Conservation (phyloP, 2,113 vertebrate genomes). For the Limanda limanda region DNA sequence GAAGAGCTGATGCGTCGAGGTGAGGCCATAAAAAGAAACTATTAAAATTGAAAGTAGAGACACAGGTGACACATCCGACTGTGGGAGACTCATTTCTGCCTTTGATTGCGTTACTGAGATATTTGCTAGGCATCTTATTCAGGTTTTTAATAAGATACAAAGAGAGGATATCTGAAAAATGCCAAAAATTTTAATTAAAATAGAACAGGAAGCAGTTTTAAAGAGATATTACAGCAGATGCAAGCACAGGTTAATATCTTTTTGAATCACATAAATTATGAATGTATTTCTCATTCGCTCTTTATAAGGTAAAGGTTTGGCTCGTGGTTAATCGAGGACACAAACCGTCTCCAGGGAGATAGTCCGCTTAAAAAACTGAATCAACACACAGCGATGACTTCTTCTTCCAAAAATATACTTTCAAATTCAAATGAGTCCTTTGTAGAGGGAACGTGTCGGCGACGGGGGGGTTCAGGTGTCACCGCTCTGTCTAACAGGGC, state of each 20-base stretch:
- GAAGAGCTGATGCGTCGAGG: too few relatives aligned
- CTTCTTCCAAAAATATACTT: neutral
- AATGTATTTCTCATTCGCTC: neutral
- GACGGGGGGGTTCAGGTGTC: constrained; percentile 8
- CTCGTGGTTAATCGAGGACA: neutral
- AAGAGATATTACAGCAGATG: too few relatives aligned
- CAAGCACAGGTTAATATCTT: neutral
- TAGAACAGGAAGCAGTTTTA: too few relatives aligned
- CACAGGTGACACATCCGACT: too few relatives aligned
- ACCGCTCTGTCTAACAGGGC: constrained; percentile 28
- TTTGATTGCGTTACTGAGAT: too few relatives aligned
- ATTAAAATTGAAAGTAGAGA: too few relatives aligned
- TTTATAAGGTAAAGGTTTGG: neutral
- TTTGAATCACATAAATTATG: neutral
- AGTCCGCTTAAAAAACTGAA: neutral
- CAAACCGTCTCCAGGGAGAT: neutral
- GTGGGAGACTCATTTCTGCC: too few relatives aligned
- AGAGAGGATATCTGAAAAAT: too few relatives aligned
- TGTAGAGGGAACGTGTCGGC: neutral
- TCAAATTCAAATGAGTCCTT: neutral
- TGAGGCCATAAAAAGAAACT: too few relatives aligned
- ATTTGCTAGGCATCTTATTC: too few relatives aligned
- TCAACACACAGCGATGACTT: neutral
- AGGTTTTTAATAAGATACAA: too few relatives aligned
- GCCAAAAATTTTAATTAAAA: too few relatives aligned